Conservation (phyloP, 2,797 vertebrate genomes). For the Champsocephalus esox region DNA sequence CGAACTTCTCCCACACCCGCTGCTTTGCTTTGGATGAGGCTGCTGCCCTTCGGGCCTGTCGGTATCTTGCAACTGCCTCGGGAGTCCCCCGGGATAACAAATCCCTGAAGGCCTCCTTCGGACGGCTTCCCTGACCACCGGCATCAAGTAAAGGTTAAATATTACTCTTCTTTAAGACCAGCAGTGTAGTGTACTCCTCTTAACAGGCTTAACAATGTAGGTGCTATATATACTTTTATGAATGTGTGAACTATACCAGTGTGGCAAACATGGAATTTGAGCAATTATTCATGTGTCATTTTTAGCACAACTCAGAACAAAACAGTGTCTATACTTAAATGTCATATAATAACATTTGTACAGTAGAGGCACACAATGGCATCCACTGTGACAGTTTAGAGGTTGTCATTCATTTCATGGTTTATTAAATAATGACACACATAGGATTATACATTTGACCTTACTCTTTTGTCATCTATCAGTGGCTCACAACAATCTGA, state of each 20-base stretch:
- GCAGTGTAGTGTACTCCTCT: not conserved
- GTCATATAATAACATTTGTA: not conserved
- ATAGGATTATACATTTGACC: slow-evolving; percentile 2
- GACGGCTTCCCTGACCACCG: too few relatives aligned
- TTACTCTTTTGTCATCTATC: slow-evolving; percentile 18
- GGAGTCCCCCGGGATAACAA: too few relatives aligned
- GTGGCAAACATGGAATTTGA: not conserved
- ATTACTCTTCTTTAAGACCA: not conserved
- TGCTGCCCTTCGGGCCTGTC: too few relatives aligned
- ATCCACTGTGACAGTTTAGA: not conserved
- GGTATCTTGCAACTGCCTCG: too few relatives aligned
- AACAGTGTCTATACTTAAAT: not conserved
- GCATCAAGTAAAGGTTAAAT: too few relatives aligned
- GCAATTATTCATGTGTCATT: not conserved
- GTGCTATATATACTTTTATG: not conserved
- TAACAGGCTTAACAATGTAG: not conserved
- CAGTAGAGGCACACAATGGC: not conserved
- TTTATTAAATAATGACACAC: slow-evolving; percentile 7
- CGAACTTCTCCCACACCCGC: too few relatives aligned
- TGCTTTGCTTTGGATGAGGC: too few relatives aligned
- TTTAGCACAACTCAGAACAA: not conserved
- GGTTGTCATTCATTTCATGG: not conserved
- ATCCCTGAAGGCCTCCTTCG: too few relatives aligned
- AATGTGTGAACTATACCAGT: not conserved
- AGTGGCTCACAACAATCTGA: slow-evolving; percentile 2